A percentile compares a stretch with the other conserved stretches of the same genome.
Evolutionary conservation across 2,797 vertebrate genomes (phyloP).

Genomic region (Malacoraja senta): DNA sequence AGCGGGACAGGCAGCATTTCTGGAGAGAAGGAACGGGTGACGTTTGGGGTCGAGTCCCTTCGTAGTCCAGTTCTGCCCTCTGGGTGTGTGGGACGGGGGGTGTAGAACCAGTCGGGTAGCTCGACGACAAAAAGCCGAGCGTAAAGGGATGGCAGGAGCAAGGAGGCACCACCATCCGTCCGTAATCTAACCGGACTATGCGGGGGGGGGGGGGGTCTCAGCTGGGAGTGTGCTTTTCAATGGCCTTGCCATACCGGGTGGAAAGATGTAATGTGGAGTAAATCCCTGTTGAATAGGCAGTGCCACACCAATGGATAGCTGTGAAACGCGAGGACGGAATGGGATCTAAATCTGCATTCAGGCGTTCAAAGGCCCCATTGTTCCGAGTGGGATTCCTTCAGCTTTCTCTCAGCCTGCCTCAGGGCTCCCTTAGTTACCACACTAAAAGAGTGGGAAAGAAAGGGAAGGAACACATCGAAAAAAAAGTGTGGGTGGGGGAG

Average conservation of each 20-base stretch:
- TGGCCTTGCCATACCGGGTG: neutral
- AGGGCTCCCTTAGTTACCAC: neutral
- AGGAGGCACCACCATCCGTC: too few relatives aligned
- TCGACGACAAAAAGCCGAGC: too few relatives aligned
- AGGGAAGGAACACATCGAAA: neutral
- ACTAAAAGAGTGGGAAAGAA: neutral
- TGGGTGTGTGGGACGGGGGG: neutral
- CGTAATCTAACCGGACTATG: neutral
- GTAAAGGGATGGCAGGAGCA: neutral
- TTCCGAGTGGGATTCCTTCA: neutral
- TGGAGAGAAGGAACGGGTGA: too few relatives aligned
- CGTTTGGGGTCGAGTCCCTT: too few relatives aligned
- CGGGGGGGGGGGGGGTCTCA: neutral
- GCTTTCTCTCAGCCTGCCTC: neutral
- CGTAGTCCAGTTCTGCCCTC: too few relatives aligned
- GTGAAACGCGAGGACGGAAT: neutral
- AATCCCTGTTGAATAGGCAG: neutral
- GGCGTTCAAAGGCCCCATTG: slow-evolving; percentile 21
- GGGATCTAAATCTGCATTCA: slow-evolving; percentile 6
- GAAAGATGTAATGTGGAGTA: neutral
- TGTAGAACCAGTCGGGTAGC: too few relatives aligned
- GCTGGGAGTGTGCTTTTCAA: neutral
- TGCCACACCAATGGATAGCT: neutral
- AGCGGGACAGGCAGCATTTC: too few relatives aligned
- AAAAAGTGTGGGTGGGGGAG: neutral